Evolutionary conservation across 2,888 invertebrate species (phyloP).

Genomic region (Agapostemon virescens): DNA sequence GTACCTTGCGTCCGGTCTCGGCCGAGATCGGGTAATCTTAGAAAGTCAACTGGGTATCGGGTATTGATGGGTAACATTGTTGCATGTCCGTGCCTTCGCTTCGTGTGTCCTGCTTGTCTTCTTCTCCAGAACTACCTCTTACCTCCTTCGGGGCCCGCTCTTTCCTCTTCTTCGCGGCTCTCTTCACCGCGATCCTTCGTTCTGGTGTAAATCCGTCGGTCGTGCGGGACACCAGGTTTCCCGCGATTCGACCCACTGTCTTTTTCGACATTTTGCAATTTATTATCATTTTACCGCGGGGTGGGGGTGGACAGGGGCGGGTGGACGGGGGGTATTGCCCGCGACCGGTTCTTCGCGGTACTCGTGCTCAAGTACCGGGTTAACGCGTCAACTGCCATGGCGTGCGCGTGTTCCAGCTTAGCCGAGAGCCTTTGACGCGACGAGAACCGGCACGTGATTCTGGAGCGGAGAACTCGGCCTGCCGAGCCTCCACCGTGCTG

Average conservation of each 20-base stretch:
- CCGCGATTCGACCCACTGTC: slow-evolving; percentile 26
- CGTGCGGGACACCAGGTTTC: slow-evolving; percentile 35
- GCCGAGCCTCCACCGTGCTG: neutral
- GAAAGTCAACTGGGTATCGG: slow-evolving; percentile 61
- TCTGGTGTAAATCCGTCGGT: too few relatives aligned
- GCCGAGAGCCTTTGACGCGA: slow-evolving; percentile 7
- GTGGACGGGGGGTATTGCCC: too few relatives aligned
- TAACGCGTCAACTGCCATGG: slow-evolving; percentile 21
- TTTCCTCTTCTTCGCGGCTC: neutral
- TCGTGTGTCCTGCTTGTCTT: neutral
- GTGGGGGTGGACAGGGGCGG: neutral
- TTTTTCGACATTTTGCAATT: slow-evolving; percentile 37
- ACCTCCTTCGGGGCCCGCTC: neutral
- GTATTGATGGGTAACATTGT: slow-evolving; percentile 53
- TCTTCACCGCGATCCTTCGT: rapidly evolving
- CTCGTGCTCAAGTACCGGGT: slow-evolving; percentile 28
- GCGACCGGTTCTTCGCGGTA: slow-evolving; percentile 12
- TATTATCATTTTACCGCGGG: slow-evolving; percentile 26
- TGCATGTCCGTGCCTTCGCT: neutral
- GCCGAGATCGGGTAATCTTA: slow-evolving; percentile 60
- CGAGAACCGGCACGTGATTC: slow-evolving; percentile 18
- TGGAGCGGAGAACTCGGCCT: neutral
- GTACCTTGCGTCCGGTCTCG: slow-evolving; percentile 42
- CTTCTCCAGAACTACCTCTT: neutral
- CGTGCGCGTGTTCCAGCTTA: slow-evolving; percentile 26